Conservation (phyloP, 2,888 invertebrate species). For the Sthenelais limicola region DNA sequence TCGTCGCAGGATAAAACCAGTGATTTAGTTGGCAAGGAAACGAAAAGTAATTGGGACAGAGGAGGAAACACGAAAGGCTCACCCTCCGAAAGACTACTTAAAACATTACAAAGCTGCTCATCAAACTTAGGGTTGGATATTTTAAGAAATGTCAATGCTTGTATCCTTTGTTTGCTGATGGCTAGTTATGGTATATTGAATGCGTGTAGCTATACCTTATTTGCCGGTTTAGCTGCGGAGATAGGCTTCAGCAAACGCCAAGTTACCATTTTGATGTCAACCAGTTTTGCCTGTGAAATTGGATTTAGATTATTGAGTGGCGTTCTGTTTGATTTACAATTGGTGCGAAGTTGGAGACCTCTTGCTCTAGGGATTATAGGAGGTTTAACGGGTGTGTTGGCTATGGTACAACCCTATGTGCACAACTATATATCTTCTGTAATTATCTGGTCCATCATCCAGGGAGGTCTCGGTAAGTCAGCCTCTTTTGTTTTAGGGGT, state of each 20-base stretch:
- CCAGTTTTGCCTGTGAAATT: neutral
- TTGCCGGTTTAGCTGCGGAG: neutral
- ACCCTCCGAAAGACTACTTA: no score
- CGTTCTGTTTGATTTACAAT: neutral
- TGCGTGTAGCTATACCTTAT: neutral
- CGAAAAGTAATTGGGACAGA: no score
- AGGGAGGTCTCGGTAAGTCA: no score
- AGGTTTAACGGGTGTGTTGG: no score
- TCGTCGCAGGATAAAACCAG: no score
- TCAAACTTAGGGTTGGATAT: neutral
- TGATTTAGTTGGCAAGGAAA: no score
- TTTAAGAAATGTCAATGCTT: neutral
- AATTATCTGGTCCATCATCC: no score
- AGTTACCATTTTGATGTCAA: neutral
- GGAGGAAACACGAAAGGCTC: no score
- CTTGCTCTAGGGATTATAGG: no score
- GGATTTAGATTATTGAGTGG: neutral
- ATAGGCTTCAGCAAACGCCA: neutral
- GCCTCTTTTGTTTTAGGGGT: no score
- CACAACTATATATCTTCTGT: no score
- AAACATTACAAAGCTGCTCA: neutral
- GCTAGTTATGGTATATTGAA: neutral
- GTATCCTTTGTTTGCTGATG: neutral
- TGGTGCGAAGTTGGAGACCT: neutral
- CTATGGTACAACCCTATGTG: no score